Base-by-base conservation (phyloP, 1,140 invertebrate species). In the Nymphalis io region DNA sequence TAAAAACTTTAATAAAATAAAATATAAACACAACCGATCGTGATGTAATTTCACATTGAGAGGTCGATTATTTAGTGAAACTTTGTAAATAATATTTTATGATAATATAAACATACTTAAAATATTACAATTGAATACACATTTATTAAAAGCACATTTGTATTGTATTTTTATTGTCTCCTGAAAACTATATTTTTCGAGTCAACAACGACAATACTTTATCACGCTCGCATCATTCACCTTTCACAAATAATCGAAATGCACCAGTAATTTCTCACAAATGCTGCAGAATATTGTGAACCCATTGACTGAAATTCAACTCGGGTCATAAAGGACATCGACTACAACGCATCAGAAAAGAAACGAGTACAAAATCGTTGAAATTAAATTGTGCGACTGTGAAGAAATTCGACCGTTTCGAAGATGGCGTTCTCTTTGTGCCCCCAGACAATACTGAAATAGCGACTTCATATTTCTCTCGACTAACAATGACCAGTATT, bases 301-400 rank as follows among this genome's bases (percentile, higher is more conserved):
- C 78, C 79, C 51, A 84, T 85, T 80, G 82, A 80, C 76, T 79
- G 73, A 63, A 81, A 83, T 83, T 79, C 76, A 80, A 78, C 74
- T 80, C 76, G 77, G 70, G 74, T 73, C 76, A 85, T 84, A 86
- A 85, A 85, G 72, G 78, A 75, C 75, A 76, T 76, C 78, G 73
- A 81, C 79, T 74, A 81, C 77, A 85, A 85, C 81, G 74, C 72
- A 73, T 64, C 61, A 67, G 74, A 75, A 63, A 73, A 74, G 74
- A 74, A 80, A 72, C 75, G 77, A 76, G 73, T 75, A 78, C 74
- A 71, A 78, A 85, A 79, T 81, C 72, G 74, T 74, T 81, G 76
- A 85, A 88, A 88, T 87, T 86, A 81, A 79, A 83, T 85, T 85
- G 83, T 83, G 78, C 81, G 75, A 3, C 61, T 83, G 51, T 82